These are phyloP conservation scores for Pseudotriccus pelzelni DNA, from an alignment of 2,797 vertebrate species.

Conservation along the genomic window DNA sequence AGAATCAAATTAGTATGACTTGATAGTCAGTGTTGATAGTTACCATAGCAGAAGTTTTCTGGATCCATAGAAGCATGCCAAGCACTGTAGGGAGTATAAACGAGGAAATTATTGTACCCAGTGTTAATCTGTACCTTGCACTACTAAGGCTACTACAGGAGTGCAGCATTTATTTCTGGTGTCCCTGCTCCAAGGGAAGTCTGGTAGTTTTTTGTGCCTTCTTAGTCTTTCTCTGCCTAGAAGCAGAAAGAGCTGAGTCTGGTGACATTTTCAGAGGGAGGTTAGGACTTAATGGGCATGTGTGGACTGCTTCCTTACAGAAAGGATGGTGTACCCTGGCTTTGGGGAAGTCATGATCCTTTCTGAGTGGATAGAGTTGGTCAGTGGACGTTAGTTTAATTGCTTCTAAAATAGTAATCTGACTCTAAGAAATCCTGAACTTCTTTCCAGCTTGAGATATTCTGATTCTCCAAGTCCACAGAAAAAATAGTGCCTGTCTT, in stretches of 20 bases:
- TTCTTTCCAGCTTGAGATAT: neutral
- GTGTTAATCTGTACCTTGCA: neutral
- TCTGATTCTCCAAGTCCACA: neutral
- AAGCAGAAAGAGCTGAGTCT: neutral
- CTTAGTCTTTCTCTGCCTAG: neutral
- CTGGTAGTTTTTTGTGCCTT: neutral
- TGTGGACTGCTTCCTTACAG: neutral
- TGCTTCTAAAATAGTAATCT: neutral
- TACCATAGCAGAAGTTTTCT: neutral
- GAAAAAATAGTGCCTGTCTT: neutral
- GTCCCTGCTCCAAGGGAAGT: neutral
- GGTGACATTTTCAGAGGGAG: neutral
- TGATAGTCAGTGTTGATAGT: neutral
- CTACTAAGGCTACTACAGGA: neutral
- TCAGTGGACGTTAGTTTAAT: neutral
- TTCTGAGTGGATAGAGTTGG: neutral
- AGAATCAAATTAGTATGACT: neutral
- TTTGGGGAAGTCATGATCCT: neutral
- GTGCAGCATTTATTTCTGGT: neutral
- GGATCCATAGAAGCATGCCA: neutral
- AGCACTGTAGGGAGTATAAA: neutral
- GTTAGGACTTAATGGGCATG: neutral
- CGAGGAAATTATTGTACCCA: neutral
- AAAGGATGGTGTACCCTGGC: neutral
- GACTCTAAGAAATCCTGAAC: neutral